Base-by-base conservation (phyloP, 1,140 invertebrate species). In the Lucilia sericata region DNA sequence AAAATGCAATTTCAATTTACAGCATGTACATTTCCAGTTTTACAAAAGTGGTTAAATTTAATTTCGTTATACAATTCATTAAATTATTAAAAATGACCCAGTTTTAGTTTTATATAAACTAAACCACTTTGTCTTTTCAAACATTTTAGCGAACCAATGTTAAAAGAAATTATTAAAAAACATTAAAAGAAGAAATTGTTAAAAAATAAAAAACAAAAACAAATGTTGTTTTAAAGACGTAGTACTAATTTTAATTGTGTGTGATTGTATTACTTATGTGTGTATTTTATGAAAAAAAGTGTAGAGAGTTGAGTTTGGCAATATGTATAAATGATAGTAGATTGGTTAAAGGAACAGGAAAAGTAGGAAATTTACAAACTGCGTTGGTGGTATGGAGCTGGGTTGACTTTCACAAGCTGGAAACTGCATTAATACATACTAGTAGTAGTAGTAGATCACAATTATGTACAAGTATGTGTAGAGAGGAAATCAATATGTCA, bases 1-100 rank as follows among this genome's bases (percentile, higher is more conserved):
- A 78, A 34, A 36, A 78, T n/a, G 75, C 42, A 78, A 78, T 21
- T 42, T 21, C 7, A 21, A 70, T 55, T 55, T 70, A 70, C 65
- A 70, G 19, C 65, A 70, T 21, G 65, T 70, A 70, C 65, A 70
- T n/a, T 60, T n/a, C 14, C 7, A 60, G 25, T 60, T 7, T 17
- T 60, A 60, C n/a, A 60, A 7, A 60, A 60, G 55, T 60, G 55
- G n/a, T 60, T 60, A 42, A 42, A 42, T 42, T 42, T 42, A 42
- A 42, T 30, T 30, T 30, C 25, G 25, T 2, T 30, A 30, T 3
- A 30, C 25, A 30, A 30, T 30, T 30, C 25, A 30, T 30, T 30
- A 30, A 30, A 2, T 30, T 30, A 30, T 30, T 30, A 30, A 30
- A 30, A 30, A 30, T 30, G 25, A 30, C 25, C 25, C 25, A 30